Percentiles rank a stretch among this genome's conserved stretches.
Evolutionary conservation across 64 coral and sea anemone genomes (phyloP).

Genomic region (Stylophora pistillata): DNA sequence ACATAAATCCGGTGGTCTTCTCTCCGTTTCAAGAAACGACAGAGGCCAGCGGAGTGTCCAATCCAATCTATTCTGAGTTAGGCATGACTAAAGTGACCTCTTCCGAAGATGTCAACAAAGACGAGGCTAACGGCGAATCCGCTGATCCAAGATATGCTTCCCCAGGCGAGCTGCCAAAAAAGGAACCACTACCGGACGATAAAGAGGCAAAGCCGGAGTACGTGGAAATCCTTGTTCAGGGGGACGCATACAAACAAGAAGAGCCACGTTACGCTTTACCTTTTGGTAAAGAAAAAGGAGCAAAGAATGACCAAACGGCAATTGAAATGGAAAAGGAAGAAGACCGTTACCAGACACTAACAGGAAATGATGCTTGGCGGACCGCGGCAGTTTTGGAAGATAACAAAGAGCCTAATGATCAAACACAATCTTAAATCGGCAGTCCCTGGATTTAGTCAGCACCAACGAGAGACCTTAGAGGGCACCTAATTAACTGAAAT

Average conservation of each 20-base stretch:
- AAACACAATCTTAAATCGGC: not conserved
- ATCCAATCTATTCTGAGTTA: constrained; percentile 2
- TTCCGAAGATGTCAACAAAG: not conserved
- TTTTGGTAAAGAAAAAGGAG: not conserved
- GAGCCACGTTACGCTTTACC: constrained; percentile 9
- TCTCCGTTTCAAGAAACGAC: constrained; percentile 11
- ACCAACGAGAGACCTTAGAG: not conserved
- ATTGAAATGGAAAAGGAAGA: not conserved
- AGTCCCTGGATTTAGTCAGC: not conserved
- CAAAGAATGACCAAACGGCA: not conserved
- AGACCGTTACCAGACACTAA: not conserved
- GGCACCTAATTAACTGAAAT: too few species aligned
- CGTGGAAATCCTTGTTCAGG: not conserved
- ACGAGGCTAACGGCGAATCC: not conserved
- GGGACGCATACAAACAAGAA: not conserved
- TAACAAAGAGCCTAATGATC: not conserved
- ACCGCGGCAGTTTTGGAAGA: not conserved
- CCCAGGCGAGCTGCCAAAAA: constrained; percentile 6
- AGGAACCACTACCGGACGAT: not conserved
- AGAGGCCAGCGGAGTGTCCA: not conserved
- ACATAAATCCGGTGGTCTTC: not conserved
- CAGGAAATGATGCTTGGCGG: not conserved
- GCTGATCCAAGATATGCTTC: not conserved
- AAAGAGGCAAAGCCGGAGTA: not conserved
- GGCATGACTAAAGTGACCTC: not conserved